A percentile compares a stretch with the other conserved stretches of the same genome.
Conservation (phyloP, 2,797 vertebrate genomes). For the Pangasius macronema region DNA sequence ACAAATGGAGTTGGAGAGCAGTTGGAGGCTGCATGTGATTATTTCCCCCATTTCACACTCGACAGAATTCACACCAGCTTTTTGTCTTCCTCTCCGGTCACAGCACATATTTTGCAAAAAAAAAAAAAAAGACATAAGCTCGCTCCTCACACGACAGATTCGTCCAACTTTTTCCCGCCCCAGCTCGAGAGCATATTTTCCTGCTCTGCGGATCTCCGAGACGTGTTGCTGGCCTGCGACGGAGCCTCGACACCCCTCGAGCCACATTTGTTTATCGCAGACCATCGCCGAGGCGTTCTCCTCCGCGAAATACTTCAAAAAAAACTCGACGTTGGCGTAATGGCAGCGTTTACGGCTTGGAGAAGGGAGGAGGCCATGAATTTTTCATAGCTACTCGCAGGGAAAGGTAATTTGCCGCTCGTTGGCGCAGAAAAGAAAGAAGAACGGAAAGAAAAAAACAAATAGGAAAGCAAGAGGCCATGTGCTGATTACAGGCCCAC, state of each 20-base stretch:
- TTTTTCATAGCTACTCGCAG: slow-evolving; percentile 59
- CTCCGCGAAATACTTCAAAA: slow-evolving; percentile 48
- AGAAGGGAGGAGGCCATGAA: slow-evolving; percentile 56
- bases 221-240: slow-evolving; percentile 38
- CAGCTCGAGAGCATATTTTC: slow-evolving; percentile 22
- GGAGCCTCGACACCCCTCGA: slow-evolving; percentile 27
- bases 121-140: slow-evolving; percentile 56
- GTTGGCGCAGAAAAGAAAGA: slow-evolving; percentile 38
- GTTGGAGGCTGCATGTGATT: slow-evolving; percentile 41
- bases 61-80: slow-evolving; percentile 59
- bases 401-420: slow-evolving; percentile 57
- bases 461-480: slow-evolving; percentile 34
- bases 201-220: slow-evolving; percentile 27
- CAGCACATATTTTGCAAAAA: slow-evolving; percentile 50
- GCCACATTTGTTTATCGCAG: slow-evolving; percentile 49
- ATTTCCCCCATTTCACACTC: slow-evolving; percentile 54
- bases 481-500: slow-evolving; percentile 24
- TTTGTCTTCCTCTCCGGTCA: slow-evolving; percentile 51
- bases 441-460: slow-evolving; percentile 14
- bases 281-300: slow-evolving; percentile 38
- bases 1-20: slow-evolving; percentile 33
- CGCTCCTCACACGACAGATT: slow-evolving; percentile 47
- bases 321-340: slow-evolving; percentile 60
- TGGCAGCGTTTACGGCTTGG: slow-evolving; percentile 50
- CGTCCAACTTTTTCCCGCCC: slow-evolving; percentile 46